These are phyloP conservation scores for Balaeniceps rex DNA, from an alignment of 2,113 vertebrate species.

Conservation along the genomic window DNA sequence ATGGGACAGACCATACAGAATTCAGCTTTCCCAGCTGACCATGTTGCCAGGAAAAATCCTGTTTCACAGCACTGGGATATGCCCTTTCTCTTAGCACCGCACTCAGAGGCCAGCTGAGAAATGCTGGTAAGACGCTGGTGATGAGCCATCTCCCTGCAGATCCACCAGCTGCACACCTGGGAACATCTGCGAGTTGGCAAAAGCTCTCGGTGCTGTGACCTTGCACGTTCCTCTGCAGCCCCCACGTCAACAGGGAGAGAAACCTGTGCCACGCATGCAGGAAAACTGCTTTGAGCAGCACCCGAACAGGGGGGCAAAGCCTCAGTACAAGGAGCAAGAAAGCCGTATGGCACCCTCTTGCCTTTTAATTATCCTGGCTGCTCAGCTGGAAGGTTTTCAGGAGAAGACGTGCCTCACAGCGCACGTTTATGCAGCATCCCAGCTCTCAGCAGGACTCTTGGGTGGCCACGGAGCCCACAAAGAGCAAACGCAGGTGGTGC, in stretches of 20 bases:
- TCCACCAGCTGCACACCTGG: not conserved
- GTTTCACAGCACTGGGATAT: not conserved
- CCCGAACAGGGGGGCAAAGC: accelerated
- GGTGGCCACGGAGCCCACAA: not conserved
- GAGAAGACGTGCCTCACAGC: not conserved
- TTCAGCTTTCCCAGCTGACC: not conserved
- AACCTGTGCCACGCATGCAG: not conserved
- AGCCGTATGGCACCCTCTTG: not conserved
- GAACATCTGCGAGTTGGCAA: not conserved
- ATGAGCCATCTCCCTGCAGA: not conserved
- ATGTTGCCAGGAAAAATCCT: not conserved
- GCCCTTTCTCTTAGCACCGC: not conserved
- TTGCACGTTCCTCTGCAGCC: no score
- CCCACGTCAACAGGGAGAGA: not conserved
- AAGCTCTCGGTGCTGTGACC: accelerated
- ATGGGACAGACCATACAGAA: not conserved
- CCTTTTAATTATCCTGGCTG: not conserved
- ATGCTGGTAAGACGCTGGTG: not conserved
- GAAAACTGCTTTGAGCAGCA: not conserved
- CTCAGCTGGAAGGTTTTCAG: not conserved
- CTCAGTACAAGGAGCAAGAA: not conserved
- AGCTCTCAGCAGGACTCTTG: not conserved
- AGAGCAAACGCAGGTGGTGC: not conserved
- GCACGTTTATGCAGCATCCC: not conserved
- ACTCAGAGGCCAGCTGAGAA: not conserved